Percentiles rank a stretch among this genome's conserved stretches.
Evolutionary conservation across 2,888 invertebrate genomes (phyloP).

Genomic region (Caenorhabditis japonica): DNA sequence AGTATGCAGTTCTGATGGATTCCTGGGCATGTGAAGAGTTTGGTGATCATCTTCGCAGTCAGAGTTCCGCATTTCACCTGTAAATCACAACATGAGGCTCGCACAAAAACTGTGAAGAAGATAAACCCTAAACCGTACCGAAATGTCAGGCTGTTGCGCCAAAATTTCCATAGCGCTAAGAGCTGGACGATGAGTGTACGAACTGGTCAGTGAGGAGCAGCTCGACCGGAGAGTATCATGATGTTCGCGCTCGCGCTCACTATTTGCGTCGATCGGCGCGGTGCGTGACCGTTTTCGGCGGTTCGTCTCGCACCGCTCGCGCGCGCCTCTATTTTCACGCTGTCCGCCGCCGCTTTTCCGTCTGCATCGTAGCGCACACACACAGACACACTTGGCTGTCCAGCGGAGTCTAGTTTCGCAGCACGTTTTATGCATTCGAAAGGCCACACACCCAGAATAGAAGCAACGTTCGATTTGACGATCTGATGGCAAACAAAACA

Average conservation of each 20-base stretch:
- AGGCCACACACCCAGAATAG: slow-evolving; percentile 38
- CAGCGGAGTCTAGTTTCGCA: slow-evolving; percentile 36
- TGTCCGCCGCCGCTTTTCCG: slow-evolving; percentile 29
- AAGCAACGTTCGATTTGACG: slow-evolving; percentile 38
- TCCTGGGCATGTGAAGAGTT: slow-evolving; percentile 79
- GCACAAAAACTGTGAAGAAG: background rate
- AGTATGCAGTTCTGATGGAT: slow-evolving; percentile 79
- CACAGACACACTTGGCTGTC: slow-evolving; percentile 31
- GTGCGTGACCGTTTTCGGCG: slow-evolving; percentile 45
- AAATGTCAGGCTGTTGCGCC: background rate
- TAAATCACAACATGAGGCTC: slow-evolving; percentile 22
- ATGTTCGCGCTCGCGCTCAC: slow-evolving; percentile 45
- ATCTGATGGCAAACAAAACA: slow-evolving; percentile 53
- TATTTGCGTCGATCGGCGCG: slow-evolving; percentile 45
- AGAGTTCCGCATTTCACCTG: slow-evolving; percentile 75
- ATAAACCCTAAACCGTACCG: background rate
- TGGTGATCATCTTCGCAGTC: slow-evolving; percentile 73
- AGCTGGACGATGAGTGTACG: slow-evolving; percentile 3
- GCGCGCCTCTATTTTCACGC: slow-evolving; percentile 48
- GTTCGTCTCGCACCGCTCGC: slow-evolving; percentile 3
- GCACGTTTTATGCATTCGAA: slow-evolving; percentile 47
- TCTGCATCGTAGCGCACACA: slow-evolving; percentile 16
- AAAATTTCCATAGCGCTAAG: slow-evolving; percentile 16
- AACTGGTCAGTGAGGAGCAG: slow-evolving; percentile 8
- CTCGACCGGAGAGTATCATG: slow-evolving; percentile 50